Evolutionary conservation across 2,113 vertebrate species (phyloP).

Genomic region (Osmerus eperlanus): DNA sequence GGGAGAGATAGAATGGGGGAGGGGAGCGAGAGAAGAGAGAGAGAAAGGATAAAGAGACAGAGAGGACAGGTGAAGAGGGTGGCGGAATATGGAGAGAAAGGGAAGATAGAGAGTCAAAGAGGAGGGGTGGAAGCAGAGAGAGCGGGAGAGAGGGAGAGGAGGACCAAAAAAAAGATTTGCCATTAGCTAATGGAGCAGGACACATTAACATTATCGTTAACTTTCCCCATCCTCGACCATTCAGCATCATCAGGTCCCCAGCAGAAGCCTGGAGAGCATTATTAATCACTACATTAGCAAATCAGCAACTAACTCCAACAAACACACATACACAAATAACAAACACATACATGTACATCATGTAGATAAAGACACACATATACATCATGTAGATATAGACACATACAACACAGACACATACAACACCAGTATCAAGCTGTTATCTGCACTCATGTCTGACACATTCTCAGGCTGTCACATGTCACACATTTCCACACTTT

Average conservation of each 20-base stretch:
- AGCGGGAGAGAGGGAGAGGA: background rate
- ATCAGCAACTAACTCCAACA: background rate
- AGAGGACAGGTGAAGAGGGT: background rate
- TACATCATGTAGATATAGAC: too few relatives aligned
- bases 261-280: background rate
- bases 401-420: background rate
- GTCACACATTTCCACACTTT: background rate
- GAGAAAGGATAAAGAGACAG: background rate
- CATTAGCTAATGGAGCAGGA: conserved; percentile 44
- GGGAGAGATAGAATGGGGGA: background rate
- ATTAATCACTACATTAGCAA: conserved; percentile 20
- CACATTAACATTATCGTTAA: conserved; percentile 2
- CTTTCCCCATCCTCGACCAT: conserved; percentile 31
- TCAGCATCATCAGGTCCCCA: conserved; percentile 19
- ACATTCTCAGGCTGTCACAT: too few relatives aligned
- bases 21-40: background rate
- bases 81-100: too few relatives aligned
- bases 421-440: conserved; percentile 18
- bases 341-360: conserved; percentile 7
- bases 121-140: background rate
- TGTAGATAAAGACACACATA: background rate
- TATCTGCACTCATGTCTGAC: too few relatives aligned
- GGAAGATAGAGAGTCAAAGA: background rate
- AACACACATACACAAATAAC: background rate
- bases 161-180: background rate